Evolutionary conservation across 1,140 invertebrate species (phyloP), one percentile per base, ranked within the genome.

Genomic region (Drosophila baimaii): DNA sequence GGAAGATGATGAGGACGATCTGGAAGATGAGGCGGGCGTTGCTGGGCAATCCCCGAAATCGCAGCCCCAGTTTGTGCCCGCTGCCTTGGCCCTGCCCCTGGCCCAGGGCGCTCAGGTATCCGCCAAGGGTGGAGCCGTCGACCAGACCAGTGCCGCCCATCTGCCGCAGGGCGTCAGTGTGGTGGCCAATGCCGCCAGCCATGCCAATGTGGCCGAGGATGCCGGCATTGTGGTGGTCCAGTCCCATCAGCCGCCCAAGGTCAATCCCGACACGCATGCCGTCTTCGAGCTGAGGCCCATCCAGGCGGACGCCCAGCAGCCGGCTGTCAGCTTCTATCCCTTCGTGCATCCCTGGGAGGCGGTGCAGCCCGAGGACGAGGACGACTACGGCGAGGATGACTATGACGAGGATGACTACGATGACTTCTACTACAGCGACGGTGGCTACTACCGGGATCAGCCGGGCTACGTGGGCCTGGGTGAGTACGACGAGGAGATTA

Each of bases 231-330:
- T 91, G 17, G 77, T 91, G 13, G 75, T 91, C 1, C 78, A 91
- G n/a, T 72, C 83, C 0, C 66, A 90, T 44, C 74, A 69, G 46
- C 90, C 90, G 7, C 90, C 90, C 43, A 90, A 91, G 27, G 90
- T 91, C 2, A 86, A 91, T 78, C 90, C 90, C 23, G 75, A 79
- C 27, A 91, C 90, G 0, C 90, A 91, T 49, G 90, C 90, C 1
- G 90, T 91, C 9, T 91, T 91, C 46, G 90, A 91, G 59, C 68
- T 91, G 57, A 78, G 79, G 51, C 90, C 90, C 5, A 59, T 90
- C n/a, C 55, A 68, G 12, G 46, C 54, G 17, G 57, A 72, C 6
- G 27, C 13, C 5, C 21, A 19, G 2, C 64, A 65, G 17, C 33
- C 64, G 29, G 43, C 61, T 9, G 23, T 68, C 1, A 23, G 64